phyloP scores from a whole-genome alignment of 2,113 vertebrate genomes.

The western clawed frog (Xenopus tropicalis) region UCB_Xtro_10.0 CM004445.2:20693001-20693500 shows the following conservation, averaged over 20 bases:
- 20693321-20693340: background rate
- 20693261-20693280: background rate
- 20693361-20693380: background rate
- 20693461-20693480: background rate
- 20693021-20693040: no score
- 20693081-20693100: no score
- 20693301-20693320: background rate
- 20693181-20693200: no score
- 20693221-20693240: background rate
- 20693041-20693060: no score
- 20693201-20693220: background rate
- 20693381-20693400: background rate
- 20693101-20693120: no score
- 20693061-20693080: no score
- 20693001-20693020: no score
- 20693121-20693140: no score
- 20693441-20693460: background rate
- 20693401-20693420: conserved; percentile 7
- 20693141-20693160: no score
- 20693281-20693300: conserved; percentile 13
- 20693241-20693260: background rate
- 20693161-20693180: no score
- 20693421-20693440: conserved; percentile 21
- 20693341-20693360: conserved; percentile 12
- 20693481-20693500: background rate